Evolutionary conservation across 2,888 invertebrate species (phyloP).

Genomic region (Eupsilia transversa): DNA sequence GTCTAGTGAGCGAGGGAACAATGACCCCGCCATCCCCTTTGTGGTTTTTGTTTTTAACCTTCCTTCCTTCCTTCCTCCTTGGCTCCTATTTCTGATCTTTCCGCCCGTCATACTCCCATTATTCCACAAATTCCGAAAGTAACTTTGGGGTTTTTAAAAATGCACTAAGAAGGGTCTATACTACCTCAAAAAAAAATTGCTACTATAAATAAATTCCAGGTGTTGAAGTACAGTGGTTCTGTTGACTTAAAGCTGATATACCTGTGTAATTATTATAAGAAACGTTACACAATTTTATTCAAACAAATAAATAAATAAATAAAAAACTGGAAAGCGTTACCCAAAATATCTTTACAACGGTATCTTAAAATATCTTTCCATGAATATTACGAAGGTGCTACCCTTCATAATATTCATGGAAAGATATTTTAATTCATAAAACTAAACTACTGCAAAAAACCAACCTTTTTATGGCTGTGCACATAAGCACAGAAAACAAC

Average conservation of each 20-base stretch:
- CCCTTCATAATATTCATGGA: not conserved
- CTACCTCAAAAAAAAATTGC: too few species aligned
- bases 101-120: too few species aligned
- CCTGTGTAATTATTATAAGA: too few species aligned
- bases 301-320: not conserved
- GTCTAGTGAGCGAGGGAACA: too few species aligned
- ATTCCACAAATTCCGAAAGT: not conserved
- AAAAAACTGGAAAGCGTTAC: not conserved
- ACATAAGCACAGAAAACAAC: constrained; percentile 86
- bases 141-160: not conserved
- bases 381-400: too few species aligned
- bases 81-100: too few species aligned
- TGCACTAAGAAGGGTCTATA: not conserved
- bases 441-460: constrained; percentile 41
- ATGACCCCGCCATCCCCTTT: too few species aligned
- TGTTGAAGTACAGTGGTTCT: not conserved
- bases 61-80: too few species aligned
- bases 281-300: not conserved
- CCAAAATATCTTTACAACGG: not conserved
- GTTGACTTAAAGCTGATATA: not conserved
- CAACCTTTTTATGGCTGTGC: constrained; percentile 78
- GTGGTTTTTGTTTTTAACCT: too few species aligned
- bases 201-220: too few species aligned
- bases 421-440: not conserved
- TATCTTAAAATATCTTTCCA: too few species aligned